Conservation (phyloP, 2,888 invertebrate species). For the Lacanobia wlatinum region DNA sequence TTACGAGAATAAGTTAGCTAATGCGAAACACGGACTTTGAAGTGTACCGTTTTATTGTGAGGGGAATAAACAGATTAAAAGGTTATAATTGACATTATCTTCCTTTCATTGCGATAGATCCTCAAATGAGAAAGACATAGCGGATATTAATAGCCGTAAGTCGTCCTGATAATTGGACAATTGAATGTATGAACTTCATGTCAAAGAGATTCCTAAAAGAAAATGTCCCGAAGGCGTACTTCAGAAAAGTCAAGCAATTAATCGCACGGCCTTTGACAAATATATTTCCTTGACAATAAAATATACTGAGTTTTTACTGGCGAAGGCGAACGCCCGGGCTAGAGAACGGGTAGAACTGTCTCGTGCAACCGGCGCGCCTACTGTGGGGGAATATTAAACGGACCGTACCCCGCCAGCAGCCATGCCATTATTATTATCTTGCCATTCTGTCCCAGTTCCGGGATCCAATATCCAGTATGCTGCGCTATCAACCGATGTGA, state of each 20-base stretch:
- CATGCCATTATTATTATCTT: constrained; percentile 80
- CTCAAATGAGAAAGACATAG: not conserved
- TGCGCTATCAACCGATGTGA: constrained; percentile 64
- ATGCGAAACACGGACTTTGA: constrained; percentile 51
- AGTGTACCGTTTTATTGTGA: constrained; percentile 30
- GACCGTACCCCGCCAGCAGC: constrained; percentile 76
- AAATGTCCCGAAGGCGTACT: constrained; percentile 75
- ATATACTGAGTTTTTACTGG: constrained; percentile 87
- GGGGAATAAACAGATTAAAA: not conserved
- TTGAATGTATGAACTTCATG: constrained; percentile 50
- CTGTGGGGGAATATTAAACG: constrained; percentile 88
- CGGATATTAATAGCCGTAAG: not conserved
- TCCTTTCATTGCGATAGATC: not conserved
- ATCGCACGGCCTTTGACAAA: constrained; percentile 87
- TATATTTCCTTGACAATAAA: constrained; percentile 89
- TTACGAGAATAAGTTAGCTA: constrained; percentile 64
- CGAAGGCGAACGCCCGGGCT: constrained; percentile 75
- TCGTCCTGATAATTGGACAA: constrained; percentile 49
- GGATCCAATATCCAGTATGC: constrained; percentile 69
- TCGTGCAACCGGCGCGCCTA: constrained; percentile 84
- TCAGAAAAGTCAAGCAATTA: constrained; percentile 83
- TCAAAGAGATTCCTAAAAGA: constrained; percentile 67
- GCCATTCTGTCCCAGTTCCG: constrained; percentile 76
- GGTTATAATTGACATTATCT: not conserved
- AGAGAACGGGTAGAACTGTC: constrained; percentile 87